phyloP scores from a whole-genome alignment of 2,797 vertebrate genomes.

The Margarornis squamiger region DNA sequence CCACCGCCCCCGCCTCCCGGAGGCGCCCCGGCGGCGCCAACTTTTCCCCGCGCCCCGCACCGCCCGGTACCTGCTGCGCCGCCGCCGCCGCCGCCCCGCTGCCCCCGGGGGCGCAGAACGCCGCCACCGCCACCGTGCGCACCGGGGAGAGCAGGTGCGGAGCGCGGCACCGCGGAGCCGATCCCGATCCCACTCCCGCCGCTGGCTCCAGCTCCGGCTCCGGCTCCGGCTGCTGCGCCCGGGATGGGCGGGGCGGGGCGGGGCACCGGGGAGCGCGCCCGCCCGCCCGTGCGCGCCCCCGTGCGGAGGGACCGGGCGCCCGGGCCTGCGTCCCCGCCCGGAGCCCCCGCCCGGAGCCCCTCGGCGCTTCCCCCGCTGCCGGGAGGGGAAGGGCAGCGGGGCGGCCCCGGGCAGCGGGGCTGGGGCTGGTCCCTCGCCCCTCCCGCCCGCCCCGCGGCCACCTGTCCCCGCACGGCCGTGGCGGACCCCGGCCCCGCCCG shows the following conservation, averaged over 20 bases:
- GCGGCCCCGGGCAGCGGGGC: background rate
- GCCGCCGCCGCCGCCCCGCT: background rate
- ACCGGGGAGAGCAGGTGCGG: background rate
- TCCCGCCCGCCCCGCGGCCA: too few species aligned
- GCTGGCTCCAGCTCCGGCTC: background rate
- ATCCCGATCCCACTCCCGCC: background rate
- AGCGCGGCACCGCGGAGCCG: background rate
- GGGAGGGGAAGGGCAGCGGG: background rate
- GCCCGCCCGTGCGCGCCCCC: background rate
- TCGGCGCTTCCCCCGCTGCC: background rate
- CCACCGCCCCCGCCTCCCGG: background rate
- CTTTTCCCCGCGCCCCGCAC: background rate
- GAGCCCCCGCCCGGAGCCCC: accelerated
- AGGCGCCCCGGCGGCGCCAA: background rate
- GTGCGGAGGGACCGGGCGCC: background rate
- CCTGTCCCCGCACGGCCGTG: accelerated
- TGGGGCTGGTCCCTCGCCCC: accelerated
- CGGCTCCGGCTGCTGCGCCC: background rate
- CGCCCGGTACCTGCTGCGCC: background rate
- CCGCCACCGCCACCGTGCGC: background rate
- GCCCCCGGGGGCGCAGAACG: background rate
- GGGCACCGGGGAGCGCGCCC: background rate
- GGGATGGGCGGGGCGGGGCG: background rate
- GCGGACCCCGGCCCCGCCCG: accelerated
- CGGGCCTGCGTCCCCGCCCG: too few species aligned